Percentiles rank a stretch among this genome's conserved stretches.
Conservation (phyloP, 2,797 vertebrate genomes). For the Dicrostonyx torquatus region DNA sequence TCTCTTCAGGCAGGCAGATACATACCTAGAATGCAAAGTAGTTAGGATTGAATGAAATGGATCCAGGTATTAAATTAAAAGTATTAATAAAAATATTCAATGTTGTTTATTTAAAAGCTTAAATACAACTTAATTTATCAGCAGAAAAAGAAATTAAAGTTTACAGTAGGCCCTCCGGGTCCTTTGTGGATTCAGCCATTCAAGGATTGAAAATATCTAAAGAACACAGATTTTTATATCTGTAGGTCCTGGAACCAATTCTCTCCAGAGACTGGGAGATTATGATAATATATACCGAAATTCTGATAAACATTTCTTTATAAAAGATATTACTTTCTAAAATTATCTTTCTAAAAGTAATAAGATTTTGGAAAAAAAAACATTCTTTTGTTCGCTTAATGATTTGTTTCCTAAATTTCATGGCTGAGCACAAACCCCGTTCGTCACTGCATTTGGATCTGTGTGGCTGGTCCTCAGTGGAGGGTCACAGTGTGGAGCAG, state of each 20-base stretch:
- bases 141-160: constrained; percentile 28
- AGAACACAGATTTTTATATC: not conserved
- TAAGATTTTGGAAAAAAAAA: not conserved
- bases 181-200: not conserved
- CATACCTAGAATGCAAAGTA: not conserved
- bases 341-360: not conserved
- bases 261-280: not conserved
- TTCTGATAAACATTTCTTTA: constrained; percentile 1
- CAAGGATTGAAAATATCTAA: not conserved
- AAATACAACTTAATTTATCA: not conserved
- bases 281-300: not conserved
- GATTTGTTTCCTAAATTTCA: not conserved
- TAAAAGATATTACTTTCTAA: not conserved
- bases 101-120: not conserved
- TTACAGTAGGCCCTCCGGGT: not conserved
- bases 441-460: not conserved
- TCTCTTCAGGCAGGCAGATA: not conserved
- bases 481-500: not conserved
- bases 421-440: not conserved
- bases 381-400: not conserved
- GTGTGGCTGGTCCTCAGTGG: not conserved
- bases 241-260: not conserved
- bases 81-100: constrained; percentile 3
- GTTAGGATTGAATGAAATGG: not conserved
- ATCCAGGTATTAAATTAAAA: not conserved